Percentiles rank a stretch among this genome's conserved stretches.
Evolutionary conservation across 2,113 vertebrate species (phyloP).

Genomic region (Sula dactylatra): DNA sequence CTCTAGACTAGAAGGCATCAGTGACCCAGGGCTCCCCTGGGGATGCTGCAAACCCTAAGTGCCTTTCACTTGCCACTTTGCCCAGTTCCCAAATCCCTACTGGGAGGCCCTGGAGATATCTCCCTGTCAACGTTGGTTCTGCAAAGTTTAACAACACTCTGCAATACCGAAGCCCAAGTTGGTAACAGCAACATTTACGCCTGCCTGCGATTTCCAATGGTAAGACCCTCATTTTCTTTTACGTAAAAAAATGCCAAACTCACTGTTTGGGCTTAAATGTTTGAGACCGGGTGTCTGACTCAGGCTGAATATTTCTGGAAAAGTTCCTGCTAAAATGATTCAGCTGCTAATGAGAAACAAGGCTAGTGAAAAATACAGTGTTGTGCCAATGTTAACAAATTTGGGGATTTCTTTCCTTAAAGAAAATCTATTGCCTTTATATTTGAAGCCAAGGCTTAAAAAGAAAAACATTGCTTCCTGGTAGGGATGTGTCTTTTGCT

Average conservation of each 20-base stretch:
- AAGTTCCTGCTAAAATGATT: slow-evolving; percentile 24
- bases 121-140: background rate
- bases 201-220: background rate
- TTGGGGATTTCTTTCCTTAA: slow-evolving; percentile 24
- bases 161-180: background rate
- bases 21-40: background rate
- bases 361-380: background rate
- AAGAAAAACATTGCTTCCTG: background rate
- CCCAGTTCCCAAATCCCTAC: background rate
- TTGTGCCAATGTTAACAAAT: slow-evolving; percentile 33
- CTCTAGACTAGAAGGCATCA: background rate
- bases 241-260: background rate
- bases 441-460: background rate
- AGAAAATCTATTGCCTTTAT: background rate
- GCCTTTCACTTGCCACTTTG: background rate
- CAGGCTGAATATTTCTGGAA: background rate
- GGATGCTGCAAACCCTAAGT: background rate
- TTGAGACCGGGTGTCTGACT: background rate
- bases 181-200: background rate
- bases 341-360: slow-evolving; percentile 11
- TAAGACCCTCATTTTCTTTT: background rate
- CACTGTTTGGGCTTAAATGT: background rate
- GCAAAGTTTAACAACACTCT: background rate
- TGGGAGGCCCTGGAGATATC: background rate
- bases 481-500: background rate